phyloP scores from a whole-genome alignment of 2,113 vertebrate species.

The Myotis brandtii region DNA sequence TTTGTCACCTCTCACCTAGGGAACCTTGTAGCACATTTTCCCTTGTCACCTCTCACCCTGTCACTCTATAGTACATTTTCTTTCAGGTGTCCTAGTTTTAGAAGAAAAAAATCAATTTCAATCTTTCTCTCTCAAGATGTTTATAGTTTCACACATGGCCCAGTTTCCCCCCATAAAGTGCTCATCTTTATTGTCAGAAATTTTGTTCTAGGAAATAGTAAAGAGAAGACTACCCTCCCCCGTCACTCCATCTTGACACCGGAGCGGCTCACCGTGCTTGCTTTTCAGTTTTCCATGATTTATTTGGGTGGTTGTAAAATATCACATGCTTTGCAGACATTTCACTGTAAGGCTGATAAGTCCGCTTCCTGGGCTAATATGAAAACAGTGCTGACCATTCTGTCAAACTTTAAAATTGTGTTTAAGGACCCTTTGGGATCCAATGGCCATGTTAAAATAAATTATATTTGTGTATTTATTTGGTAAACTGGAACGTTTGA shows the following conservation, averaged over 20 bases:
- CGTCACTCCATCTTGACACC: not conserved
- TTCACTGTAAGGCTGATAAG: not conserved
- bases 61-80: not conserved
- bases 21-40: not conserved
- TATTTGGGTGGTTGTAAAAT: conserved; percentile 1
- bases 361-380: not conserved
- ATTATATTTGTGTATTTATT: not conserved
- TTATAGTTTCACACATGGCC: not conserved
- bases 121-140: not conserved
- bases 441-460: not conserved
- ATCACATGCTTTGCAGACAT: not conserved
- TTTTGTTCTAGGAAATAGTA: not conserved
- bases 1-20: not conserved
- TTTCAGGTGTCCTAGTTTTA: not conserved
- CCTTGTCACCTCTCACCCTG: not conserved
- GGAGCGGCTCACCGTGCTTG: not conserved
- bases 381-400: not conserved
- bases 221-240: not conserved
- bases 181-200: not conserved
- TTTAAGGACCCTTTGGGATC: not conserved
- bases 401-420: not conserved
- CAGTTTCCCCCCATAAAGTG: not conserved
- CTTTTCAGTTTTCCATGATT: not conserved
- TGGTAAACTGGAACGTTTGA: not conserved
- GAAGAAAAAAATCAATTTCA: conserved; percentile 13